phyloP scores from a whole-genome alignment of 2,113 vertebrate species.

The Corapipo altera region DNA sequence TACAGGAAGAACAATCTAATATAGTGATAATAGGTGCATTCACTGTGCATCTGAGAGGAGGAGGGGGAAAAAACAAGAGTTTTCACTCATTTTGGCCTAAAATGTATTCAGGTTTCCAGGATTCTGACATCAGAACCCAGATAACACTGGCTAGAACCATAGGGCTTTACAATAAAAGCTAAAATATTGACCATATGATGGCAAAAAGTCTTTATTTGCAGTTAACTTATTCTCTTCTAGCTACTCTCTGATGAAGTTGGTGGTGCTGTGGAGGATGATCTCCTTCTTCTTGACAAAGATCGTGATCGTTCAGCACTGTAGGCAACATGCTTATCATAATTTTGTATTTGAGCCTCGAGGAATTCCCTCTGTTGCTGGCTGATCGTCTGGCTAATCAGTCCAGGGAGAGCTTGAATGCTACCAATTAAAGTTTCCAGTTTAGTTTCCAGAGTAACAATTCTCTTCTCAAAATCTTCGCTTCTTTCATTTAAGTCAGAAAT shows the following conservation, averaged over 20 bases:
- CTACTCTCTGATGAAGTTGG: slow-evolving; percentile 99
- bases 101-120: slow-evolving; percentile 87
- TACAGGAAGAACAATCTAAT: slow-evolving; percentile 87
- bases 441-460: slow-evolving; percentile 92
- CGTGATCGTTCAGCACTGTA: slow-evolving; percentile 88
- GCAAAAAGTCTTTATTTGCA: slow-evolving; percentile 92
- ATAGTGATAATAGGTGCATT: slow-evolving; percentile 90
- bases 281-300: slow-evolving; percentile 88
- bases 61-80: slow-evolving; percentile 79
- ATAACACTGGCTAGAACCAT: slow-evolving; percentile 97
- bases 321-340: slow-evolving; percentile 84
- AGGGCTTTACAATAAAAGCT: slow-evolving; percentile 99
- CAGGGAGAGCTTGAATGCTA: slow-evolving; percentile 94
- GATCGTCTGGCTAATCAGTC: slow-evolving; percentile 95
- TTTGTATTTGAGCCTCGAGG: slow-evolving; percentile 93
- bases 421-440: slow-evolving; percentile 95
- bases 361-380: slow-evolving; percentile 94
- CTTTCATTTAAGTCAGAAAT: slow-evolving; percentile 97
- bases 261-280: slow-evolving; percentile 94
- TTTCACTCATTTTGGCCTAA: slow-evolving; percentile 96
- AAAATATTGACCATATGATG: slow-evolving; percentile 99
- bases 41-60: slow-evolving; percentile 86
- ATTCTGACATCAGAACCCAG: slow-evolving; percentile 98
- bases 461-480: slow-evolving; percentile 98
- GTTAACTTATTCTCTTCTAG: slow-evolving; percentile 88